Evolutionary conservation across 2,113 vertebrate genomes (phyloP), one percentile per base, ranked within the genome.

Genomic region (Myiopsitta monachus): DNA sequence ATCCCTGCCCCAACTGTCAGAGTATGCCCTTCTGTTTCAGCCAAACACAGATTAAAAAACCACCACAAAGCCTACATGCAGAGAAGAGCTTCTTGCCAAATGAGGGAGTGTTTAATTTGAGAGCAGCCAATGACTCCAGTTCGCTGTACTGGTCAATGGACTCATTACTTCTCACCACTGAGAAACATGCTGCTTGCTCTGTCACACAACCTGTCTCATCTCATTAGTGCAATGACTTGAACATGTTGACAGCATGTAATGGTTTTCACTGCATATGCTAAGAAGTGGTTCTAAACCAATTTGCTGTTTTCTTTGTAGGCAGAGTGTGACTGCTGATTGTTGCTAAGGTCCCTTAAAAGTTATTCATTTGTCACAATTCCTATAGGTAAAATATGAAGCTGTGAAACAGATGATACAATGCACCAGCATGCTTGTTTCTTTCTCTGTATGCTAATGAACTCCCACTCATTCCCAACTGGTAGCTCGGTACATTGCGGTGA

Each of bases 211-310:
- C 87, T 94, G 96, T 96, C 95, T 87, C 62, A 59, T 96, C 95
- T 88, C 91, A 92, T 97, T 96, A 97, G 88, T 92, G 92, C 91
- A 73, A 59, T 41, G 73, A 84, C 88, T 93, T 8, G 47, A 72
- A 96, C 80, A 54, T 18, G 87, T n/a, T 96, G 96, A 92, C 95
- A 94, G 94, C 74, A 66, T 31, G 92, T 79, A 63, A 91, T 62
- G 69, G 83, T 64, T 95, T 91, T 62, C 83, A 46, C 86, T 91
- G 66, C 83, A 78, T 75, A 92, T 89, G 87, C 81, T 91, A 62
- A 95, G 69, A 52, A 82, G 90, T 6, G 7, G 69, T 76, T 97
- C 92, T 93, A 96, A 97, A 96, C 95, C 94, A 73, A 96, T 97
- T 97, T 96, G 62, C 94, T 82, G 74, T 61, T 94, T 92, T 91